Evolutionary conservation across 2,797 vertebrate species (phyloP).

Genomic region (Catamblyrhynchus diadema): DNA sequence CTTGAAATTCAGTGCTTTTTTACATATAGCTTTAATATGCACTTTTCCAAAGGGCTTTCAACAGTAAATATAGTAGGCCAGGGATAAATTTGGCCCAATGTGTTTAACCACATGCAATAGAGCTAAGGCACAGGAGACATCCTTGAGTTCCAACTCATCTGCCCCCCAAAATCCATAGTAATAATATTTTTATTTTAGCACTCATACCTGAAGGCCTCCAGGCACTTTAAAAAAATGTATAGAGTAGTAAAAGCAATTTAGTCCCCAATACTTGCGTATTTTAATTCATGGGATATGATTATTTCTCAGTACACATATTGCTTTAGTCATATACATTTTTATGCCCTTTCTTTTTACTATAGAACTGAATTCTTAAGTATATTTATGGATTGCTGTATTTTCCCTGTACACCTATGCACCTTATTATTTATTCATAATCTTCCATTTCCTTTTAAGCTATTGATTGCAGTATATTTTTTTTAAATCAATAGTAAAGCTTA

Average conservation of each 20-base stretch:
- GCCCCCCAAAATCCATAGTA: conserved; percentile 46
- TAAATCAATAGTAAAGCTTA: neutral
- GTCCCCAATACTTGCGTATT: conserved; percentile 24
- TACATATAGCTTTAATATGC: conserved; percentile 24
- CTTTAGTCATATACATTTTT: conserved; percentile 61
- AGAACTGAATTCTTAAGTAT: conserved; percentile 12
- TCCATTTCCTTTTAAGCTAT: conserved; percentile 12
- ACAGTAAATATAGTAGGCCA: conserved; percentile 11
- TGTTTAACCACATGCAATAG: neutral
- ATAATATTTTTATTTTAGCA: conserved; percentile 58
- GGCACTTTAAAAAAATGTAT: conserved; percentile 50
- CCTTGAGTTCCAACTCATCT: conserved; percentile 25
- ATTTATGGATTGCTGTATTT: conserved; percentile 54
- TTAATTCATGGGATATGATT: conserved; percentile 49
- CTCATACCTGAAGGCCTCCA: conserved; percentile 41
- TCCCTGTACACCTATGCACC: conserved; percentile 23
- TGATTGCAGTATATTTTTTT: conserved; percentile 1
- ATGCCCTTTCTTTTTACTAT: conserved; percentile 36
- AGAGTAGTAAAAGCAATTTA: conserved; percentile 57
- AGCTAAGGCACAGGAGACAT: conserved; percentile 1
- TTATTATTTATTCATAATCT: conserved; percentile 55
- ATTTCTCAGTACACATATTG: conserved; percentile 53
- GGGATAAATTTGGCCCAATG: conserved; percentile 48
- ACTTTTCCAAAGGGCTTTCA: conserved; percentile 18
- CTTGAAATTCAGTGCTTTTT: conserved; percentile 34